Evolutionary conservation across 2,113 vertebrate genomes (phyloP).

Genomic region (Lasiurus borealis): DNA sequence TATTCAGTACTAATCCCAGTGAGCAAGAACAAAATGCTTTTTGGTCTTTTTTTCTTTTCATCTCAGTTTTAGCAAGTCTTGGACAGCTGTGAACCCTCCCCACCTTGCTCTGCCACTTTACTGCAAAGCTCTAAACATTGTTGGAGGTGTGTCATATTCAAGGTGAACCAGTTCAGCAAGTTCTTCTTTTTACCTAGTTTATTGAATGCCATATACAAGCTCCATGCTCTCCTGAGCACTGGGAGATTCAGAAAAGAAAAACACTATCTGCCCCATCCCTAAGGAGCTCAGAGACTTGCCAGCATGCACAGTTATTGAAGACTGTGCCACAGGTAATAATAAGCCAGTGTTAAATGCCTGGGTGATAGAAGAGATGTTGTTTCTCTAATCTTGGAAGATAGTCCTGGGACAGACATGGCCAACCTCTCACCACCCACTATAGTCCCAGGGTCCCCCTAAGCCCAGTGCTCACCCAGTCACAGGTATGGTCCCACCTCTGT

Average conservation of each 20-base stretch:
- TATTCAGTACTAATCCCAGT: background rate
- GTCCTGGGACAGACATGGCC: background rate
- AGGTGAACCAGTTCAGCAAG: background rate
- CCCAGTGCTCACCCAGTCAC: background rate
- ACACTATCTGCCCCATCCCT: background rate
- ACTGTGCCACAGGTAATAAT: too few relatives aligned
- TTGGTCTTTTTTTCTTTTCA: background rate
- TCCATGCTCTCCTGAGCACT: background rate
- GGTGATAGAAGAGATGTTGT: too few relatives aligned
- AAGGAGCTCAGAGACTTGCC: background rate
- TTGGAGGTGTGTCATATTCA: background rate
- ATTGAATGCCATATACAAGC: background rate
- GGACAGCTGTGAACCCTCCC: background rate
- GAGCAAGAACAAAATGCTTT: background rate
- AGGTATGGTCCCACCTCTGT: background rate
- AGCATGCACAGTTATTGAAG: background rate
- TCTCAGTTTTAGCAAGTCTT: background rate
- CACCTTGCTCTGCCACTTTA: background rate
- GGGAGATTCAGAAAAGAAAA: background rate
- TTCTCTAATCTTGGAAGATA: background rate
- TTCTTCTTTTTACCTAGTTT: background rate
- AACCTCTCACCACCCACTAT: accelerated
- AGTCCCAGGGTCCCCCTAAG: background rate
- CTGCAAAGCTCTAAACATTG: background rate
- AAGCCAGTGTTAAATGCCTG: background rate